Evolutionary conservation across 2,113 vertebrate species (phyloP), one percentile per base, ranked within the genome.

Genomic region (Symphodus melops): DNA sequence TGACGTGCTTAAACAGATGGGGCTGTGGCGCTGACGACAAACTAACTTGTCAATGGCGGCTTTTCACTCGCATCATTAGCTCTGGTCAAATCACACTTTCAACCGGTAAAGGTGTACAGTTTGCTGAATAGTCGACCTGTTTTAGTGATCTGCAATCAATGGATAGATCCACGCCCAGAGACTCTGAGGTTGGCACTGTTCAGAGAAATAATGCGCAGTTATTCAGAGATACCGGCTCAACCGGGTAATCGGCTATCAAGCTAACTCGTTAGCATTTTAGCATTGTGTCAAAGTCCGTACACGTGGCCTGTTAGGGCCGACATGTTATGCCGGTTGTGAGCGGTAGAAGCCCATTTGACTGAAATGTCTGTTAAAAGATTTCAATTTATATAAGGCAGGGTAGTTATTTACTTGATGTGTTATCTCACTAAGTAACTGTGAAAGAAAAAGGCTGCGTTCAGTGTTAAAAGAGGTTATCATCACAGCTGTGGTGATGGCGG

Each of bases 271-370:
- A 91, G 86, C 91, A 44, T 66, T 25, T 17, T 87, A 90, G 89
- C 89, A 36, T 5, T 17, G 36, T 65, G 55, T 74, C 49, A 63
- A 41, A 66, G 72, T 75, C 76, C 82, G 90, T 88, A 91, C 90
- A 92, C 92, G 92, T 93, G 92, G 92, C 92, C 85, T 74, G 10
- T 69, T 79, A 25, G 56, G 21, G 55, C 39, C 23, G 41, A 75
- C 76, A 28, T 13, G 25, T 64, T 23, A 52, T 66, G 75, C 67
- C 59, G 64, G 72, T 1, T 68, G 23, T 33, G 37, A 54, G 7
- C 10, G 5, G 2, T 12, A 19, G 1, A 19, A 23, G 4, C 13
- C 14, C 4, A 13, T 5, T 5, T 33, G 5, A 44, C 0, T 14
- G 12, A 1, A 14, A 13, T 4, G 12, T 44, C 1, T 44, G 12